A percentile compares a stretch with the other conserved stretches of the same genome.
These are phyloP conservation scores for Parotocinclus haroldoi DNA, from an alignment of 2,797 vertebrate species.

Conservation along the genomic window DNA sequence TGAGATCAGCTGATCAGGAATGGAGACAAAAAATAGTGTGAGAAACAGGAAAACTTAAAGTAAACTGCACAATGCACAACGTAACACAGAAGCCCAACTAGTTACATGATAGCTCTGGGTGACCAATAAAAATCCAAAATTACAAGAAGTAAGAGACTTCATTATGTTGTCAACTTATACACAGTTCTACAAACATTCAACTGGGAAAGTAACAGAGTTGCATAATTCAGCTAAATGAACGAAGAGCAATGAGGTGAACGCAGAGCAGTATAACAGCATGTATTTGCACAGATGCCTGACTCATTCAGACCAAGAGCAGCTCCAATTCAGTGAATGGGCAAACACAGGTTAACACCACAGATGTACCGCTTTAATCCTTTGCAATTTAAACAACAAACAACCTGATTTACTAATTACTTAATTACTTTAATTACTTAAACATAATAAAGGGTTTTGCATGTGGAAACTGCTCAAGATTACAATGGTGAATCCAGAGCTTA, in stretches of 20 bases:
- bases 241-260: not conserved
- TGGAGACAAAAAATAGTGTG: no score
- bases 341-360: slow-evolving; percentile 14
- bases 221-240: slow-evolving; percentile 16
- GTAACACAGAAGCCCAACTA: no score
- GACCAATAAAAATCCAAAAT: not conserved
- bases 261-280: not conserved
- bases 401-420: no score
- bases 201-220: slow-evolving; percentile 2
- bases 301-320: slow-evolving; percentile 20
- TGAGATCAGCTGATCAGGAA: no score
- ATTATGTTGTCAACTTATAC: no score
- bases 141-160: no score
- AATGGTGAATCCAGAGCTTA: no score
- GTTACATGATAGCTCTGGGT: not conserved
- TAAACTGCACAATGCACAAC: not conserved
- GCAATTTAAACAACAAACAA: no score
- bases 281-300: slow-evolving; percentile 3
- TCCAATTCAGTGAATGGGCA: slow-evolving; percentile 23
- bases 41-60: not conserved
- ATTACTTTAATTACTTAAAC: no score
- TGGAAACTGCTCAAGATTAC: no score
- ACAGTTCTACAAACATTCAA: slow-evolving; percentile 31
- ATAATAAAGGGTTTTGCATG: no score
- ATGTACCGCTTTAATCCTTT: no score